Evolutionary conservation across 2,113 vertebrate genomes (phyloP).

Genomic region (Laterallus jamaicensis): DNA sequence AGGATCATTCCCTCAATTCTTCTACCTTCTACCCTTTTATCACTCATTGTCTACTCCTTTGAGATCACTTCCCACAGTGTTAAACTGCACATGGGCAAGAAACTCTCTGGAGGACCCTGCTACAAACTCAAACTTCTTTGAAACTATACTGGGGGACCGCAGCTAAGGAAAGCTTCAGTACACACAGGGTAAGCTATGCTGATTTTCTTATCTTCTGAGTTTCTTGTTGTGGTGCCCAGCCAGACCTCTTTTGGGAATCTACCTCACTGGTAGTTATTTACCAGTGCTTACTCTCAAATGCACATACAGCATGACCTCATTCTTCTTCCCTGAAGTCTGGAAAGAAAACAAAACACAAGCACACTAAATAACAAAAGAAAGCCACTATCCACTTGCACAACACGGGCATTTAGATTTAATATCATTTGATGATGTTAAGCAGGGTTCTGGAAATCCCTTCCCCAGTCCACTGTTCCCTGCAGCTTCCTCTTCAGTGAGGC

Average conservation of each 20-base stretch:
- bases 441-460: background rate
- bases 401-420: background rate
- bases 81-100: background rate
- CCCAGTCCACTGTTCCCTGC: background rate
- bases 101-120: background rate
- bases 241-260: background rate
- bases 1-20: background rate
- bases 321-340: background rate
- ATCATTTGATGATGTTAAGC: background rate
- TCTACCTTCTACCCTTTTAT: background rate
- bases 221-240: background rate
- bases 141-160: background rate
- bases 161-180: background rate
- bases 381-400: background rate
- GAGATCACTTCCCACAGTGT: rapidly evolving
- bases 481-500: background rate
- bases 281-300: background rate
- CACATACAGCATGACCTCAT: background rate
- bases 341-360: background rate
- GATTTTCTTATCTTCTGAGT: background rate
- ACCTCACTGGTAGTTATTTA: background rate
- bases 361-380: rapidly evolving
- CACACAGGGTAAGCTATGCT: background rate
- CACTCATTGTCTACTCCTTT: background rate
- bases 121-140: background rate